Conservation (phyloP, 2,113 vertebrate genomes). For the Arenaria interpres region DNA sequence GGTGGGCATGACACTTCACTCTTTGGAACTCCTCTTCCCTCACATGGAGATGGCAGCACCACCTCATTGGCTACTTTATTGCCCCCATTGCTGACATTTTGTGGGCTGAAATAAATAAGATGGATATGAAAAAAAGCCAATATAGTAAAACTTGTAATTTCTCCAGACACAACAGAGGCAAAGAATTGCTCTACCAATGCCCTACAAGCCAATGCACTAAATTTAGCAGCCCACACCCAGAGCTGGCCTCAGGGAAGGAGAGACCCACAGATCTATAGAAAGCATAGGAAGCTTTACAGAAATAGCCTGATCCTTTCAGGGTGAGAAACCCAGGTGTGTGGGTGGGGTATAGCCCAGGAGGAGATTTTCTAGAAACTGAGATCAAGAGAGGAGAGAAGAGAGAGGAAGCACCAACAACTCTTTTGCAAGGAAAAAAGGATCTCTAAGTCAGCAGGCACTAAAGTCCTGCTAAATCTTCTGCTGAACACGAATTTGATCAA, state of each 20-base stretch:
- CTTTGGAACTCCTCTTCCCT: neutral
- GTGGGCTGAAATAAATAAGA: neutral
- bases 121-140: neutral
- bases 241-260: neutral
- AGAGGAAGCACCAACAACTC: neutral
- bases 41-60: neutral
- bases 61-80: neutral
- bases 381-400: neutral
- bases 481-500: neutral
- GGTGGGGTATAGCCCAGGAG: neutral
- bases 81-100: neutral
- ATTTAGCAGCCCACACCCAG: fast-evolving
- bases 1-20: neutral
- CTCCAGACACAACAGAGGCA: neutral
- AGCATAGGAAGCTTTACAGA: neutral
- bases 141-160: neutral
- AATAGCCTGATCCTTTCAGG: neutral
- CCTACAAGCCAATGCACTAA: neutral
- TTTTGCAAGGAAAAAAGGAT: neutral
- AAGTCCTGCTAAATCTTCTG: neutral
- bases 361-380: neutral
- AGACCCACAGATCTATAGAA: fast-evolving
- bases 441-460: fast-evolving
- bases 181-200: neutral
- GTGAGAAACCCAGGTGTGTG: neutral